Base-by-base conservation (phyloP, 2,888 invertebrate species). In the Hypolimnas misippus region DNA sequence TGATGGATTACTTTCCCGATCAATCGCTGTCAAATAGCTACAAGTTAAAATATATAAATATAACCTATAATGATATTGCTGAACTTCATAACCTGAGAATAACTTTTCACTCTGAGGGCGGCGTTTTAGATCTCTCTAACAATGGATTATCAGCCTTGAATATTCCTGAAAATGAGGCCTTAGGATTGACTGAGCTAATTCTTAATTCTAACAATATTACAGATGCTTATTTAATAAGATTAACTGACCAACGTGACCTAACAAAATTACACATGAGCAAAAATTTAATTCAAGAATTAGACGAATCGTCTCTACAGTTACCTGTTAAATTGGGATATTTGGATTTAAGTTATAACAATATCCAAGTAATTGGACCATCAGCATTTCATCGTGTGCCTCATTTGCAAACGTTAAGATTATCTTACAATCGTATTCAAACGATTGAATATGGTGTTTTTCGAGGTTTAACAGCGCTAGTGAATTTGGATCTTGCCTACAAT, bases 101-200 rank as follows among this genome's bases (percentile, higher is more conserved):
- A 42, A 79, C 81, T 61, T 89, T 91, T 35, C 84, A 89, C 61
- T 73, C 77, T 0, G 77, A 79, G 31, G 89, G 89, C 14, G 91
- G 90, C 3, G 75, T 83, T 5, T 63, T 92, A 21, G 89, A 91
- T 66, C 73, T 92, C 19, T 89, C 90, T 4, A 81, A 88, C 64
- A 92, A 90, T 57, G 79, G 70, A 5, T 68, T 92, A 31, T 76
- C 75, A 7, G 71, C 72, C 49, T 69, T 91, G 5, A 76, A 63
- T 14, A 79, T 90, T 50, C 81, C 84, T 1, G 64, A 62, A 0
- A 83, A 82, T 0, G 85, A 89, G 63, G 85, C 86, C 0, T 58
- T 77, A 0, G 79, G 79, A 14, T 72, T 89, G 16, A 73, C 69
- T 2, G 74, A 73, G 33, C 75, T 90, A 19, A 70, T 79, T 33